Conservation (phyloP, 2,113 vertebrate genomes). For the Nannobrachium achirus region DNA sequence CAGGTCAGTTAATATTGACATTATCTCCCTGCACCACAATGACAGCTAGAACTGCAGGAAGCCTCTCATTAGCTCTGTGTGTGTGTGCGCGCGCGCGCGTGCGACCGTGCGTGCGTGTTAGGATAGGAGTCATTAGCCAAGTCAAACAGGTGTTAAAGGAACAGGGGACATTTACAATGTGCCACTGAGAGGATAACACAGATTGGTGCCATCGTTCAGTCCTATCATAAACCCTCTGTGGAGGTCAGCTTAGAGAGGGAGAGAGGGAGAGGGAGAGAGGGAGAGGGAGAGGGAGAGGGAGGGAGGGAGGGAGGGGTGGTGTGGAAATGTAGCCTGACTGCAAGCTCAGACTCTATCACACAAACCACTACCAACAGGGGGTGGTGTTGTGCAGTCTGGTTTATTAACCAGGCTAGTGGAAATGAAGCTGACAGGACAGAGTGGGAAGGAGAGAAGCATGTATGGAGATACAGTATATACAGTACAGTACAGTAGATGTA, state of each 20-base stretch:
- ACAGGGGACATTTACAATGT: conserved; percentile 52
- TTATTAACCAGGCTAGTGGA: too few relatives aligned
- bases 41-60: conserved; percentile 69
- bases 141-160: conserved; percentile 70
- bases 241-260: conserved; percentile 26
- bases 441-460: conserved; percentile 1
- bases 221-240: conserved; percentile 29
- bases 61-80: conserved; percentile 60
- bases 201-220: conserved; percentile 56
- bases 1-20: conserved; percentile 77
- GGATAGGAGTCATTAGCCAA: conserved; percentile 64
- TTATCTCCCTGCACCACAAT: conserved; percentile 54
- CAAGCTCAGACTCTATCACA: too few relatives aligned
- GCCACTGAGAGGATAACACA: conserved; percentile 47
- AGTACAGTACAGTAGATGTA: conserved; percentile 13
- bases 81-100: conserved; percentile 6
- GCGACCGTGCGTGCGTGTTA: conserved; percentile 10
- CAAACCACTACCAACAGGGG: too few relatives aligned
- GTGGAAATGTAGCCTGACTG: too few relatives aligned
- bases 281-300: too few relatives aligned
- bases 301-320: too few relatives aligned
- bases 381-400: too few relatives aligned
- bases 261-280: not conserved
- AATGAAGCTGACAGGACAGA: not conserved
- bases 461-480: conserved; percentile 27